Evolutionary conservation across 2,888 invertebrate genomes (phyloP).

Genomic region (Dermolepida albohirtum): DNA sequence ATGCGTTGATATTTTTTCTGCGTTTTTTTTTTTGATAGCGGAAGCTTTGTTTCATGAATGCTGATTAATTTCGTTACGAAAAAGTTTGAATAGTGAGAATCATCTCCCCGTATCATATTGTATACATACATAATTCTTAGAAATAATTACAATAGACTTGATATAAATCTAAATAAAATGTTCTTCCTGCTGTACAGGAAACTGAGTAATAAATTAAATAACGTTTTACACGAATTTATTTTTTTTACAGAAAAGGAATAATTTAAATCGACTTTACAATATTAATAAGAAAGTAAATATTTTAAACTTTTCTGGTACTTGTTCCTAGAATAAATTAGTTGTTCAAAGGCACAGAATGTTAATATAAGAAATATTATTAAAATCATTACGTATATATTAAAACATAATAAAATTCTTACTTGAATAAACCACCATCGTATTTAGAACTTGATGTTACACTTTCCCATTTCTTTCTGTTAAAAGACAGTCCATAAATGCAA

Average conservation of each 20-base stretch:
- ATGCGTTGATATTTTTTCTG: too few species aligned
- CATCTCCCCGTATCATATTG: too few species aligned
- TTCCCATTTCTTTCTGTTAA: conserved; percentile 22
- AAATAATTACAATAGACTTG: background rate
- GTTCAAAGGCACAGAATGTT: background rate
- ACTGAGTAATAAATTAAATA: conserved; percentile 26
- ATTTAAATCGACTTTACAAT: background rate
- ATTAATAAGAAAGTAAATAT: background rate
- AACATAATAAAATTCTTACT: background rate
- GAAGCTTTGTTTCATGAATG: too few species aligned
- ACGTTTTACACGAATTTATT: background rate
- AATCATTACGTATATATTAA: background rate
- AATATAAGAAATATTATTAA: background rate
- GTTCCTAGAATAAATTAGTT: background rate
- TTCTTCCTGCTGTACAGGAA: conserved; percentile 15
- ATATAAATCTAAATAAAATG: background rate
- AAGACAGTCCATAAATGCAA: conserved; percentile 12
- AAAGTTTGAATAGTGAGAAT: too few species aligned
- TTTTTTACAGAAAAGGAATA: too few species aligned
- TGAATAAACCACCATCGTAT: conserved; percentile 12
- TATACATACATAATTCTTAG: conserved; percentile 1
- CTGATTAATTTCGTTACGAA: too few species aligned
- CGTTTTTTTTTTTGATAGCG: too few species aligned
- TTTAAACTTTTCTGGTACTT: background rate
- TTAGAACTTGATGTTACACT: conserved; percentile 6